Evolutionary conservation across 2,888 invertebrate species (phyloP), one percentile per base, ranked within the genome.

Genomic region (Philaethria dido): DNA sequence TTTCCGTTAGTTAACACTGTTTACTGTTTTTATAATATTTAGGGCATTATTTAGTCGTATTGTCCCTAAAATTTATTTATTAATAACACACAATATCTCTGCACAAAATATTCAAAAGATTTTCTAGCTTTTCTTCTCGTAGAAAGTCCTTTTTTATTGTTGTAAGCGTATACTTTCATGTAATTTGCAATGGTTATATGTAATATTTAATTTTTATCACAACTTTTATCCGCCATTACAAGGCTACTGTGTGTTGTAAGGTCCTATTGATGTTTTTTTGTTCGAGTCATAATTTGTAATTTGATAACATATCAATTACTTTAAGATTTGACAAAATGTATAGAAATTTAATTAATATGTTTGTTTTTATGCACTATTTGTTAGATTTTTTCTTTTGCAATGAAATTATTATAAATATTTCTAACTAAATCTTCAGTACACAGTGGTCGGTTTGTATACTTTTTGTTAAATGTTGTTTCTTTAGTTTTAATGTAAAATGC

Each of bases 401-500:
- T 29, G 8, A 16, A 16, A 16, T 33, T 18, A 11, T 16, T 33
- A 52, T 29, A 16, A 16, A 11, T 18, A 16, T 45, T 60, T 20
- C 14, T 3, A 13, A n/a, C n/a, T n/a, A n/a, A n/a, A 44, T 60
- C 20, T 20, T 60, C 64, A 64, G 47, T 64, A 67, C 59, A 44
- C 61, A 29, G 44, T 45, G 29, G 60, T 18, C 18, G 13, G 18
- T 69, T 64, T 68, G 66, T 72, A 70, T 78, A 81, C 79, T 80
- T 80, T 82, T 87, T 86, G 86, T 89, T 88, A 81, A 77, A 76
- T 67, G 76, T 81, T 87, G 84, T 89, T 87, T 87, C 83, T 75
- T 86, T 89, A 87, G 84, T 85, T 86, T 78, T 87, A 86, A 84
- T 80, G 68, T 78, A 78, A 81, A 81, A 88, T 88, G 89, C 89